These are phyloP conservation scores for Aplocera efformata DNA, from an alignment of 2,888 invertebrate genomes.

Conservation along the genomic window DNA sequence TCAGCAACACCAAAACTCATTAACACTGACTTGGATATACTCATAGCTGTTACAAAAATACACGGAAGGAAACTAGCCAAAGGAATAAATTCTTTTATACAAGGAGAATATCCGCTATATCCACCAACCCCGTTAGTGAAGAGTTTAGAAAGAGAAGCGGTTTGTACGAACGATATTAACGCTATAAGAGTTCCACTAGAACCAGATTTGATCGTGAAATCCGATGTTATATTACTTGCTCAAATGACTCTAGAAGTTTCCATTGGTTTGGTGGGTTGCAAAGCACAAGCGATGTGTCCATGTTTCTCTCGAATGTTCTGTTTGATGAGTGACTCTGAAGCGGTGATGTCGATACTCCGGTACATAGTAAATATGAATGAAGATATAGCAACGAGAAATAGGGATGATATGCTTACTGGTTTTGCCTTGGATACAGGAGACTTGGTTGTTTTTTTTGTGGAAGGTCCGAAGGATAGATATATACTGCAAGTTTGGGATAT, in stretches of 20 bases:
- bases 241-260: conserved; percentile 66
- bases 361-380: conserved; percentile 52
- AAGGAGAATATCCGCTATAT: conserved; percentile 58
- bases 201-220: conserved; percentile 43
- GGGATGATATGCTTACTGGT: conserved; percentile 50
- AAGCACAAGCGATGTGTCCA: conserved; percentile 30
- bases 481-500: conserved; percentile 58
- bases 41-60: conserved; percentile 59
- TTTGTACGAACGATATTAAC: conserved; percentile 67
- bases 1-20: conserved; percentile 18
- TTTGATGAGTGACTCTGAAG: conserved; percentile 36
- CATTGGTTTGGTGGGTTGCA: conserved; percentile 63
- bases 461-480: conserved; percentile 56
- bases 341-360: conserved; percentile 38
- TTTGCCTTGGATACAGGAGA: conserved; percentile 61
- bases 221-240: conserved; percentile 49
- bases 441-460: conserved; percentile 50
- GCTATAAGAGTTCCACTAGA: conserved; percentile 37
- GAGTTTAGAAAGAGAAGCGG: conserved; percentile 38
- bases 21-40: conserved; percentile 42
- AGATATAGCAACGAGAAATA: conserved; percentile 22
- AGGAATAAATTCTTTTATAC: conserved; percentile 43
- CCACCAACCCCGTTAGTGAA: conserved; percentile 41
- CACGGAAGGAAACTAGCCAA: conserved; percentile 48
- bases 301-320: conserved; percentile 58